These are phyloP conservation scores for Zelostemma sp. DNA, from an alignment of 1,140 invertebrate genomes.

Conservation along the genomic window DNA sequence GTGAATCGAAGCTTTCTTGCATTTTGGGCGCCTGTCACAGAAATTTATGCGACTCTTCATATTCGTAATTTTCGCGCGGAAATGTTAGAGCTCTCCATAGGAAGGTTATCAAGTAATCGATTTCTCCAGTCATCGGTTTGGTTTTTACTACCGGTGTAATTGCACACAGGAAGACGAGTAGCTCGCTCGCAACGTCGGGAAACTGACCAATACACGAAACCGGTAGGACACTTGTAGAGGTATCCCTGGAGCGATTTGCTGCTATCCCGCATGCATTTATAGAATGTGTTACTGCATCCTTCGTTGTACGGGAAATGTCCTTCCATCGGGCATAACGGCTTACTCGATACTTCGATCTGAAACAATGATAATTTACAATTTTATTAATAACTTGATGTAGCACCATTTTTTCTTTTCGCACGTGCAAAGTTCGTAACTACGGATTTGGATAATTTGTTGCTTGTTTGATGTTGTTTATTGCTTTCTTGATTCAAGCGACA, in stretches of 20 bases:
- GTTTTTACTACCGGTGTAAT: slow-evolving; percentile 43
- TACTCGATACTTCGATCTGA: slow-evolving; percentile 74
- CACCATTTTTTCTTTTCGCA: no score
- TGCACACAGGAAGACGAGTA: slow-evolving; percentile 74
- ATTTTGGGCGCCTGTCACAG: no score
- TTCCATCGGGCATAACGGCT: slow-evolving; percentile 75
- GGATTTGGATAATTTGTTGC: no score
- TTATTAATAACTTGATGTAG: no score
- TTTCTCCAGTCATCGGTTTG: slow-evolving; percentile 51
- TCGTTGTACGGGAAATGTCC: slow-evolving; percentile 79
- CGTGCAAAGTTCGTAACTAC: no score
- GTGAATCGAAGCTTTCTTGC: no score
- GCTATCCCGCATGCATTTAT: slow-evolving; percentile 76
- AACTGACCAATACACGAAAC: slow-evolving; percentile 81
- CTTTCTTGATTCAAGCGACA: no score
- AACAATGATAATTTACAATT: no score
- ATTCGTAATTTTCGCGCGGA: slow-evolving; percentile 52
- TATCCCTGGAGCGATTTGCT: slow-evolving; percentile 75
- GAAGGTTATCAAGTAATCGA: slow-evolving; percentile 57
- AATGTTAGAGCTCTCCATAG: slow-evolving; percentile 58
- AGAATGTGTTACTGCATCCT: slow-evolving; percentile 78
- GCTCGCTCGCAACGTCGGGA: slow-evolving; percentile 81
- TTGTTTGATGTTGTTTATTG: no score
- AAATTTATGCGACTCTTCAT: no score
- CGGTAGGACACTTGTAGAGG: slow-evolving; percentile 81